These are phyloP conservation scores for Biston stratarius DNA, from an alignment of 2,888 invertebrate species.

Conservation along the genomic window DNA sequence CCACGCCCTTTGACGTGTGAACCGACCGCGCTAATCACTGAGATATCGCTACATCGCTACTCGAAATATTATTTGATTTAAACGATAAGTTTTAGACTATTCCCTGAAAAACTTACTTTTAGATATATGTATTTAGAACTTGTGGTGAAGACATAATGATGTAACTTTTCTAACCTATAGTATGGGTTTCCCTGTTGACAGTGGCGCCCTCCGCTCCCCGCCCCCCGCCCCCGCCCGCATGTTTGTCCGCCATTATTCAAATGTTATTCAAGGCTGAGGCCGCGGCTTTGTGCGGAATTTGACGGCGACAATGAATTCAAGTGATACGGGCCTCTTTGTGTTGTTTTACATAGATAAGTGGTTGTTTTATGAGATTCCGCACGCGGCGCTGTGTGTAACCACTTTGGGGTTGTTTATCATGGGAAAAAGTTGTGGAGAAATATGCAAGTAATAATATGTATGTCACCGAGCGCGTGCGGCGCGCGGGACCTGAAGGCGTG, in stretches of 20 bases:
- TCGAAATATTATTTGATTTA: no score
- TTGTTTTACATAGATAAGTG: slow-evolving; percentile 22
- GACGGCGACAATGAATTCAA: slow-evolving; percentile 25
- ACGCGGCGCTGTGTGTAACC: slow-evolving; percentile 5
- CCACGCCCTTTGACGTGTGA: no score
- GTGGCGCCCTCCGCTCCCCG: slow-evolving; percentile 7
- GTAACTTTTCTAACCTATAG: background rate
- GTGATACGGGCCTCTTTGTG: slow-evolving; percentile 16
- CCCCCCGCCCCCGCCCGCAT: slow-evolving; percentile 8
- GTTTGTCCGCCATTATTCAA: slow-evolving; percentile 27
- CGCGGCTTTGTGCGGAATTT: slow-evolving; percentile 11
- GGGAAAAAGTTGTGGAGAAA: background rate
- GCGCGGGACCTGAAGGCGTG: no score
- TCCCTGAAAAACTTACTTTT: no score
- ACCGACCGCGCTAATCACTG: no score
- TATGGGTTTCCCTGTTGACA: background rate
- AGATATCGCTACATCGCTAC: no score
- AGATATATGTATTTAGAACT: no score
- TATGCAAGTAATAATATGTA: background rate
- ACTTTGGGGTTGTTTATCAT: background rate
- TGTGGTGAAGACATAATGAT: background rate
- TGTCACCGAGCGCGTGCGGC: background rate
- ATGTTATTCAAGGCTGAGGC: slow-evolving; percentile 19
- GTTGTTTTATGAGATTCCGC: slow-evolving; percentile 9
- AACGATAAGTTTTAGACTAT: no score